Conservation (phyloP, 2,113 vertebrate genomes). For the Carassius auratus region DNA sequence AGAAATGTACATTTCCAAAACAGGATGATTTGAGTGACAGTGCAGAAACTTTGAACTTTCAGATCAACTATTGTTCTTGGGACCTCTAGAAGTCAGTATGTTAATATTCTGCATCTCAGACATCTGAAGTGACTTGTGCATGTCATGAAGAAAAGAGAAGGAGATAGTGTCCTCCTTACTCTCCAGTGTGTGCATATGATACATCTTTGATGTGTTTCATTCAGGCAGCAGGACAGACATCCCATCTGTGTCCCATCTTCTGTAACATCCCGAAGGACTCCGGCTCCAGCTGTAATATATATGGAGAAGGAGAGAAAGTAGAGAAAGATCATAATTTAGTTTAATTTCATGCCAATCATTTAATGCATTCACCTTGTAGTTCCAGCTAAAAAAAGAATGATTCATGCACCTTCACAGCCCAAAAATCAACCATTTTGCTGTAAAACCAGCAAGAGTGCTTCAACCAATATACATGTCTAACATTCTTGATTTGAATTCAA, state of each 20-base stretch:
- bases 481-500: background rate
- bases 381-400: background rate
- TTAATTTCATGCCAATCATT: background rate
- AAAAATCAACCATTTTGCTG: background rate
- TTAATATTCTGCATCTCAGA: constrained; percentile 17
- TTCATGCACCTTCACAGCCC: background rate
- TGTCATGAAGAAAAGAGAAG: constrained; percentile 1
- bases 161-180: background rate
- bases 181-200: constrained; percentile 16
- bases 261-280: constrained; percentile 43
- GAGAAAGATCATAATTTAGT: background rate
- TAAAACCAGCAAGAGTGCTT: background rate
- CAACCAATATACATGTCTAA: too few relatives aligned
- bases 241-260: constrained; percentile 32
- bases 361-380: background rate
- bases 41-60: background rate
- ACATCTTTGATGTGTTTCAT: constrained; percentile 39
- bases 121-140: constrained; percentile 16
- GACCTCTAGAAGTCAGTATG: background rate
- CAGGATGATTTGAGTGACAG: background rate
- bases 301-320: background rate
- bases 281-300: background rate
- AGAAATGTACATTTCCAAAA: background rate
- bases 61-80: background rate
- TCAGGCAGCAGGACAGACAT: constrained; percentile 27